A percentile compares a stretch with the other conserved stretches of the same genome.
Evolutionary conservation across 2,888 invertebrate genomes (phyloP).

Genomic region (Eupithecia abbreviata): DNA sequence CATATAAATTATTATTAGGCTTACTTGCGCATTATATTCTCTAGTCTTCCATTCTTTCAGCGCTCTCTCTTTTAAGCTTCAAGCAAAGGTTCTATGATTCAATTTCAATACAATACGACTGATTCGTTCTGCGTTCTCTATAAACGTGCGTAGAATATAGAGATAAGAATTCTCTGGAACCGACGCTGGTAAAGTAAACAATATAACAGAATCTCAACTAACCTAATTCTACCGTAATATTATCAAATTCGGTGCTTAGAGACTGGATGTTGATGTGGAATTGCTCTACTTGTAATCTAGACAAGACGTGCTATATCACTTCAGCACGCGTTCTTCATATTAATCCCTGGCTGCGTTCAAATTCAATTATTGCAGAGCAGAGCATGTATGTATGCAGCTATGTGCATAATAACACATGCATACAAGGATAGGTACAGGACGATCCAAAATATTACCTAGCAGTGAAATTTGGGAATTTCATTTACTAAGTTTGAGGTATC

Average conservation of each 20-base stretch:
- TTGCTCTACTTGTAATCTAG: slow-evolving; percentile 12
- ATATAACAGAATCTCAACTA: neutral
- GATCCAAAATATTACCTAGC: neutral
- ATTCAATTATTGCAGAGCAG: slow-evolving; percentile 34
- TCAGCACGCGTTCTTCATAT: slow-evolving; percentile 21
- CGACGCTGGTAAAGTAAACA: neutral
- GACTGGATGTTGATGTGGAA: neutral
- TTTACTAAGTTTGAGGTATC: neutral
- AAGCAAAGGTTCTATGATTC: neutral
- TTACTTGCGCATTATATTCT: neutral
- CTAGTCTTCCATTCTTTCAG: neutral
- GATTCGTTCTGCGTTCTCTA: neutral
- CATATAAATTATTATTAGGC: slow-evolving; percentile 20
- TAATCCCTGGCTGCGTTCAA: slow-evolving; percentile 27
- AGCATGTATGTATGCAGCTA: neutral
- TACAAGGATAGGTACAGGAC: neutral
- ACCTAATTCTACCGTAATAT: neutral
- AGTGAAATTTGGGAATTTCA: neutral
- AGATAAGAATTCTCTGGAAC: neutral
- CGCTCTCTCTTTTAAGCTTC: neutral
- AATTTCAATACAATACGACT: slow-evolving; percentile 1
- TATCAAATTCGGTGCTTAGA: neutral
- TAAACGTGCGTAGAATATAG: slow-evolving; percentile 4
- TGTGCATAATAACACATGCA: neutral
- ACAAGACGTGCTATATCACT: slow-evolving; percentile 21